phyloP scores from a whole-genome alignment of 2,888 invertebrate species.

The Pristionchus maxplancki region DNA sequence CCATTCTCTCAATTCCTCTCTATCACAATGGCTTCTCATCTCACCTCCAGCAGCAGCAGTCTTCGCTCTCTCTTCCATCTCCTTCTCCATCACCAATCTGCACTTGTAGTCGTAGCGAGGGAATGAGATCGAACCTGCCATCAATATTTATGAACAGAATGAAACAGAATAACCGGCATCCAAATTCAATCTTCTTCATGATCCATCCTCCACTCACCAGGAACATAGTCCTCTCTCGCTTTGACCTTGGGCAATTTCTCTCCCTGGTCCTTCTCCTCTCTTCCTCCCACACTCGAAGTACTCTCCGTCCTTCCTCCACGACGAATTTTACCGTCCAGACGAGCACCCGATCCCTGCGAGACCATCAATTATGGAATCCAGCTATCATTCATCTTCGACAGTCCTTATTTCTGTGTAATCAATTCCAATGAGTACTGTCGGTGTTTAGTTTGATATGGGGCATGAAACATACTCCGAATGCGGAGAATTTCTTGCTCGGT shows the following conservation, averaged over 20 bases:
- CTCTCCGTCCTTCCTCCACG: conserved; percentile 44
- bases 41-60: background rate
- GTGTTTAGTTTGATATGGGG: too few species aligned
- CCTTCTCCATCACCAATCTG: conserved; percentile 67
- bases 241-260: conserved; percentile 4
- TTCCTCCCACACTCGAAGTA: conserved; percentile 49
- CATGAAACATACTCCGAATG: conserved; percentile 27
- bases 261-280: conserved; percentile 53
- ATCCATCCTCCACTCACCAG: conserved; percentile 47
- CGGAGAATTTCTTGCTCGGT: conserved; percentile 28
- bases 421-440: too few species aligned
- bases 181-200: background rate
- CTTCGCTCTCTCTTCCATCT: conserved; percentile 59
- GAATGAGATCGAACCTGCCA: conserved; percentile 64
- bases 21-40: background rate
- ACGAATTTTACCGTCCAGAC: conserved; percentile 71
- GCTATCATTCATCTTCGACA: too few species aligned
- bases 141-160: background rate
- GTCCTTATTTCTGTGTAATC: too few species aligned
- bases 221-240: conserved; percentile 49
- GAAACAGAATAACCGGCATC: background rate
- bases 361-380: too few species aligned
- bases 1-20: too few species aligned
- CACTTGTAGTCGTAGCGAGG: conserved; percentile 75
- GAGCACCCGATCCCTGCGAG: conserved; percentile 65